Base-by-base conservation (phyloP, 64 coral and sea anemone species). In the Actinia equina region DNA sequence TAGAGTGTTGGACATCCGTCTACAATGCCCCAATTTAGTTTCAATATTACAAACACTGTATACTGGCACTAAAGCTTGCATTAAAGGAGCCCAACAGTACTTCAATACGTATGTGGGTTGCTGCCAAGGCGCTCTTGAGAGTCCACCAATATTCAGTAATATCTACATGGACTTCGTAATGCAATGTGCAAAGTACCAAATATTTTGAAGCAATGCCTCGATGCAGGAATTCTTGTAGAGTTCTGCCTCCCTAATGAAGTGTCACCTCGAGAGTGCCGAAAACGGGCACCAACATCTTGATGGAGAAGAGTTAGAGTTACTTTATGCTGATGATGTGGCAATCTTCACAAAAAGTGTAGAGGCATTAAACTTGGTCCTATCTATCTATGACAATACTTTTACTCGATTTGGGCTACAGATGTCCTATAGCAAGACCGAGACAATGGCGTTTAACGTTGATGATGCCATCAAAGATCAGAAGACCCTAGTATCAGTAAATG, bases 161-260 rank as follows among this genome's bases (percentile, higher is more conserved):
- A 51, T 79, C 37, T 79, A 79, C 19, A 79, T 79, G 77, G 77
- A 79, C 27, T 79, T 79, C 44, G 77, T 79, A 18, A 51, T 79
- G 37, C 13, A 41, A 51, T 45, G 37, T 12, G 77, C 77, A 43
- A 43, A 51, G 5, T 37, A 37, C 30, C 30, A 37, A 37, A 37
- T 79, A 37, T 79, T 79, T 30, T 79, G 44, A 79, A 79, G 41
- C 37, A 51, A 45, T 51, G 17, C 77, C 43, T 12, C 37, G 77
- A 79, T 43, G 19, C 77, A 45, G 77, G 77, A 43, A 45, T 79
- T 51, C 37, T 45, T 45, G 37, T 79, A 12, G 44, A 79, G 77
- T 77, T 45, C 77, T 79, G 41, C 10, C 18, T 79, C 77, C 77
- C 77, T 79, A 79, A 79, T 17, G 77, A 79, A 51, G 77, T 79